These are phyloP conservation scores for Orthosia gothica DNA, from an alignment of 2,888 invertebrate genomes.

Conservation along the genomic window DNA sequence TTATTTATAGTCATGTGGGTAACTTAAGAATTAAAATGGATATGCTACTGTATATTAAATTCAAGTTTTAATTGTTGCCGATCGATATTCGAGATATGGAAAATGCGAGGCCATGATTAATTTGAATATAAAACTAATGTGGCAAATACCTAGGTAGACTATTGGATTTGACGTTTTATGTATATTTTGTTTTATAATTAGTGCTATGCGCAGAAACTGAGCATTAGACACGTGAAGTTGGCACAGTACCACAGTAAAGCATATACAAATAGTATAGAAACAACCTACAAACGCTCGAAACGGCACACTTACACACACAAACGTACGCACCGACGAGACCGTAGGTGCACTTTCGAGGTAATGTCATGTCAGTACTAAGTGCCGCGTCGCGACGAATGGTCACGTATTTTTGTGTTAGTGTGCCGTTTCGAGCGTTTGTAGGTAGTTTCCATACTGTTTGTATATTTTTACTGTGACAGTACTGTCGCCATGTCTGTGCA, in stretches of 20 bases:
- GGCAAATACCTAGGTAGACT: conserved; percentile 43
- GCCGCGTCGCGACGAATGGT: too few relatives aligned
- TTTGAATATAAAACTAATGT: conserved; percentile 37
- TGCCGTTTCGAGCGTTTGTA: too few relatives aligned
- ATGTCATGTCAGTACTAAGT: too few relatives aligned
- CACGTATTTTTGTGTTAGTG: too few relatives aligned
- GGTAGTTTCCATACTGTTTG: too few relatives aligned
- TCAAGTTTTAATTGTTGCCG: conserved; percentile 23
- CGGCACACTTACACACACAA: too few relatives aligned
- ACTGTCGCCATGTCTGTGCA: conserved; percentile 8
- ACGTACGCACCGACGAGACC: too few relatives aligned
- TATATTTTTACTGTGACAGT: too few relatives aligned
- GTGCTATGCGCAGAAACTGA: conserved; percentile 36
- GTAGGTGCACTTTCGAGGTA: too few relatives aligned
- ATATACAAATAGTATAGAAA: too few relatives aligned
- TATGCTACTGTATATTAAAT: conserved; percentile 34
- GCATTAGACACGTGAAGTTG: neutral
- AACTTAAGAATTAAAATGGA: conserved; percentile 53
- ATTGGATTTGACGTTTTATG: conserved; percentile 53
- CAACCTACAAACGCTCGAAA: too few relatives aligned
- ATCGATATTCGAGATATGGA: conserved; percentile 28
- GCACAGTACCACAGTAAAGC: too few relatives aligned
- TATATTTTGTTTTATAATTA: conserved; percentile 57
- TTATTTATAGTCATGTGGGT: conserved; percentile 72
- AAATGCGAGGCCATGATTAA: conserved; percentile 40